Evolutionary conservation across 2,888 invertebrate genomes (phyloP), one percentile per base, ranked within the genome.

Genomic region (Clivina fossor): DNA sequence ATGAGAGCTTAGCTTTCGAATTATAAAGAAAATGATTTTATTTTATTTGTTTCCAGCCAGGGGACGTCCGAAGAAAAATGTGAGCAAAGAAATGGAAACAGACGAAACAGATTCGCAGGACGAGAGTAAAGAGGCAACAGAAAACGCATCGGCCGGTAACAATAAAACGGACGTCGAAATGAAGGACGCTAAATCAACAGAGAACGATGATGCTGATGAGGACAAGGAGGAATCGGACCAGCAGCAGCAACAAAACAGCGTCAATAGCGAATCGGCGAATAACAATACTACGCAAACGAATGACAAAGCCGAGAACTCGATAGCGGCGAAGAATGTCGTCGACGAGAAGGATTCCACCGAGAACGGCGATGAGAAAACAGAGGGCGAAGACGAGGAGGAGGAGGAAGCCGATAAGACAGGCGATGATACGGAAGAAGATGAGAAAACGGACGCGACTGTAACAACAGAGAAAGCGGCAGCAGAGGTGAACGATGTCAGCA

Each of bases 41-140:
- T n/a, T n/a, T n/a, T n/a, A n/a, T n/a, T n/a, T n/a, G n/a, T n/a
- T n/a, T n/a, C n/a, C 56, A 69, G 71, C 70, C 15, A 69, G 73
- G 43, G 74, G 74, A 1, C 69, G 74, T 58, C 69, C 68, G 9
- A 69, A 71, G 43, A 71, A 69, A 58, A 69, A 67, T 54, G 66
- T 64, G 24, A 61, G 58, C 15, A 59, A 59, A 50, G 59, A 59
- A 9, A 37, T 43, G 3, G 66, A 63, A 32, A 70, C 68, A 33
- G 69, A 70, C 37, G 69, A 69, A 58, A 68, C 66, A 41, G 71
- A 72, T 58, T 67, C 70, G 3, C 70, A 70, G 30, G 68, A 70
- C 50, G 71, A 72, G 61, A 68, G 65, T 53, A 72, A 72, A 59
- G 71, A 71, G 59, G 60, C 62, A 11, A 60, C 66, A 5, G 62